Percentiles rank a stretch among this genome's conserved stretches.
Conservation (phyloP, 2,888 invertebrate genomes). For the Polydesmus complanatus region DNA sequence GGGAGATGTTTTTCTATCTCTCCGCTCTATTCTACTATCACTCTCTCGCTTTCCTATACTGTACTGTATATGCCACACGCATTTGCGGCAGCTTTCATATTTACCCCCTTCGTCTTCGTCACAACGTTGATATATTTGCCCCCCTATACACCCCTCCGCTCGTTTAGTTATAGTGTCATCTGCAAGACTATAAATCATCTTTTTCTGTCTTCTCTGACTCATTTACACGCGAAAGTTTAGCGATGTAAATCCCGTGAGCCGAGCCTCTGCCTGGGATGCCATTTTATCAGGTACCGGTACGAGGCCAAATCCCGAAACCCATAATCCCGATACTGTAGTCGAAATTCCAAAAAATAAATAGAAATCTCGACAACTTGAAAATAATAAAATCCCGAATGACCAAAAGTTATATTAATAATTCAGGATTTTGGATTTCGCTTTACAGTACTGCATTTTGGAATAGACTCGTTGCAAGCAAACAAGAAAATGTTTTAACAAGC, state of each 20-base stretch:
- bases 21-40: no score
- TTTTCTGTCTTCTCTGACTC: background rate
- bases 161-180: background rate
- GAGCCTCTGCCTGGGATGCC: background rate
- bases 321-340: background rate
- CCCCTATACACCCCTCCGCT: background rate
- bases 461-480: no score
- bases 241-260: background rate
- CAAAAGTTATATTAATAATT: no score
- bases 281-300: background rate
- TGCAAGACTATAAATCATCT: background rate
- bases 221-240: background rate
- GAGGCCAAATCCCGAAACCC: background rate
- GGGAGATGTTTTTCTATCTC: no score
- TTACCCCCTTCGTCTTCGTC: background rate
- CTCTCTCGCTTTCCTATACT: background rate
- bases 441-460: no score
- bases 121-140: no score
- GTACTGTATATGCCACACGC: background rate
- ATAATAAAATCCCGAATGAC: no score
- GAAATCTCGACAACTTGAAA: background rate
- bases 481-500: no score
- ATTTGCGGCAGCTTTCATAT: background rate
- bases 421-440: no score
- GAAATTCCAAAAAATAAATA: background rate